A percentile compares a stretch with the other conserved stretches of the same genome.
phyloP scores from a whole-genome alignment of 2,113 vertebrate species.

The Noturus placidus region DNA sequence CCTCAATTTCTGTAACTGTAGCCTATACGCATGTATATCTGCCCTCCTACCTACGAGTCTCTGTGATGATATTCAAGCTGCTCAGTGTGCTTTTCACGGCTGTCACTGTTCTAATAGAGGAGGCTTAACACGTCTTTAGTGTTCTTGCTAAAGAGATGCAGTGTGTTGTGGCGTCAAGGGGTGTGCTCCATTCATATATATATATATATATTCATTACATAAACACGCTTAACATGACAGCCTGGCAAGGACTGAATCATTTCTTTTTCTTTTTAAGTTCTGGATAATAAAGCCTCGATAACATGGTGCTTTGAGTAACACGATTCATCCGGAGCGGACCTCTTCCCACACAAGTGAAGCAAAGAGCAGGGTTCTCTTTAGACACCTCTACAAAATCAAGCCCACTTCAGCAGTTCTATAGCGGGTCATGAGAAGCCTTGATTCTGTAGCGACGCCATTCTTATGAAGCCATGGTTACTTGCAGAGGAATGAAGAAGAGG shows the following conservation, averaged over 20 bases:
- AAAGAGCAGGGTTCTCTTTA: background rate
- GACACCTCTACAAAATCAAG: slow-evolving; percentile 12
- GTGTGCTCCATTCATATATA: background rate
- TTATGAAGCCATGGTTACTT: slow-evolving; percentile 30
- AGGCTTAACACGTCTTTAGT: background rate
- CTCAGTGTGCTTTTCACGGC: background rate
- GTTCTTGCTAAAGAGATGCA: background rate
- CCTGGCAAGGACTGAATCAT: background rate
- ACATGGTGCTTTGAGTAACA: background rate
- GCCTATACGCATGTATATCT: background rate
- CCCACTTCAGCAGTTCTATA: background rate
- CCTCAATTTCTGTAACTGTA: background rate
- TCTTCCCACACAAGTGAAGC: background rate
- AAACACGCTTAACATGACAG: background rate
- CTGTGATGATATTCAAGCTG: slow-evolving; percentile 21
- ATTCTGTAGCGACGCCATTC: background rate
- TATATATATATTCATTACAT: slow-evolving; percentile 1
- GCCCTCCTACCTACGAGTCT: background rate
- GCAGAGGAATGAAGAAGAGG: slow-evolving; percentile 5
- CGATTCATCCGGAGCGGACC: background rate
- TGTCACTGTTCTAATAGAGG: background rate
- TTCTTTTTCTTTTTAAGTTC: background rate
- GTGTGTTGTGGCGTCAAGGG: background rate
- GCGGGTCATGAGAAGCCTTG: slow-evolving; percentile 3
- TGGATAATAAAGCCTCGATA: background rate